Conservation (phyloP, 2,797 vertebrate genomes). For the Xiphorhynchus erythropygius region DNA sequence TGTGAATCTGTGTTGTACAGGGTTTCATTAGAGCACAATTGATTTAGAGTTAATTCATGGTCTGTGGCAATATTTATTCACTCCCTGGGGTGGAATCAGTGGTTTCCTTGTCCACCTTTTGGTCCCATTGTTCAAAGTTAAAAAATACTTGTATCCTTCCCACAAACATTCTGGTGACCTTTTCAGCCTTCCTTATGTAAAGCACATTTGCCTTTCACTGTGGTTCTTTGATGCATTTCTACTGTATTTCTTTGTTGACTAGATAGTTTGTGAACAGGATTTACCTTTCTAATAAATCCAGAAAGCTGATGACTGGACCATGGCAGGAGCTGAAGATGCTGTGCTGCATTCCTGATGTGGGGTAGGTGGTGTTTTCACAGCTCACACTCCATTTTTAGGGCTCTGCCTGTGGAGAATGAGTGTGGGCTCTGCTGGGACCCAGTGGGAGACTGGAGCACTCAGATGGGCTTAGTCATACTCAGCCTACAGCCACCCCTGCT, state of each 20-base stretch:
- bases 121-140: not conserved
- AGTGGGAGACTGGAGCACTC: fast-evolving
- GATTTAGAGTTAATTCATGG: not conserved
- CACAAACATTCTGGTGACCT: slow-evolving; percentile 5
- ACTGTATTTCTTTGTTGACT: not conserved
- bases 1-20: not conserved
- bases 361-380: not conserved
- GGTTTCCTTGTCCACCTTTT: slow-evolving; percentile 8
- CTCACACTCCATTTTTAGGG: not conserved
- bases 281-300: not conserved
- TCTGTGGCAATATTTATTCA: not conserved
- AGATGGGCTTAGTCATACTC: not conserved
- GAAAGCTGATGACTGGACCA: not conserved
- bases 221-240: not conserved
- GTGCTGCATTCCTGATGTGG: not conserved
- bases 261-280: not conserved
- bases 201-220: not conserved
- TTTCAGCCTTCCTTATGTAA: not conserved
- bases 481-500: not conserved
- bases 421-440: not conserved
- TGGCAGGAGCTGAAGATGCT: not conserved
- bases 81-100: not conserved
- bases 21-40: not conserved
- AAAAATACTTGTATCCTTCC: not conserved
- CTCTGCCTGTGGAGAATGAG: not conserved